Percentiles rank a stretch among this genome's conserved stretches.
phyloP scores from a whole-genome alignment of 1,140 invertebrate species.

The Globodera rostochiensis region DNA sequence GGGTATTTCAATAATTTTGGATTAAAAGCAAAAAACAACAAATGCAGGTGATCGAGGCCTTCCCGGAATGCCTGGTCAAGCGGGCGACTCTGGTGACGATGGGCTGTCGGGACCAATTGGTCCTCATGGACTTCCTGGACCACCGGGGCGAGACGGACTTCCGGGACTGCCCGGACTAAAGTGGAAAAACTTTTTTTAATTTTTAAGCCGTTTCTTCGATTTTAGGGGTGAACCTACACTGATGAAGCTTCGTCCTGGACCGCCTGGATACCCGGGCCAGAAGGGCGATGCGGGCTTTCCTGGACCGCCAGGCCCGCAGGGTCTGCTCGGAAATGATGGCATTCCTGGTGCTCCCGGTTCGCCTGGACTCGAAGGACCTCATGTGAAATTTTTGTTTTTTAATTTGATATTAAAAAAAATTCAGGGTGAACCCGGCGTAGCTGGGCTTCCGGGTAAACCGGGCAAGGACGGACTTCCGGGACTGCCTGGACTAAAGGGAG shows the following conservation, averaged over 20 bases:
- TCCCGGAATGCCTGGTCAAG: conserved; percentile 60
- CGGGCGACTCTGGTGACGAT: conserved; percentile 63
- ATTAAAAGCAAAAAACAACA: not conserved
- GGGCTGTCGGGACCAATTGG: conserved; percentile 58
- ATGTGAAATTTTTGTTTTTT: conserved; percentile 68
- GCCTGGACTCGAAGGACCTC: conserved; percentile 67
- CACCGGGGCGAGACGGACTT: conserved; percentile 60
- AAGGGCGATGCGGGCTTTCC: conserved; percentile 67
- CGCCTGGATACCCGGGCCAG: conserved; percentile 60
- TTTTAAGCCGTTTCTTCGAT: not conserved
- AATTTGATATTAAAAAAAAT: not conserved
- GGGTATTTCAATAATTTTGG: conserved; percentile 36
- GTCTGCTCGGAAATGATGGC: conserved; percentile 55
- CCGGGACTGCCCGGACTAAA: conserved; percentile 62
- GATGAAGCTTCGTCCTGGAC: conserved; percentile 66
- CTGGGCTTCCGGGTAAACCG: conserved; percentile 55
- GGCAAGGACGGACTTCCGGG: conserved; percentile 66
- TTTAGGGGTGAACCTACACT: conserved; percentile 59
- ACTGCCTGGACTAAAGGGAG: conserved; percentile 57
- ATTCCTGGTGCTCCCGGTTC: conserved; percentile 67
- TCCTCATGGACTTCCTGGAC: conserved; percentile 57
- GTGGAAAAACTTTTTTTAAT: not conserved
- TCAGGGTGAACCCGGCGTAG: conserved; percentile 49
- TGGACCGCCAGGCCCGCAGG: conserved; percentile 63
- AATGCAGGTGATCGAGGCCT: conserved; percentile 53